Conservation (phyloP, 2,797 vertebrate genomes). For the Lepilemur septentrionalis region DNA sequence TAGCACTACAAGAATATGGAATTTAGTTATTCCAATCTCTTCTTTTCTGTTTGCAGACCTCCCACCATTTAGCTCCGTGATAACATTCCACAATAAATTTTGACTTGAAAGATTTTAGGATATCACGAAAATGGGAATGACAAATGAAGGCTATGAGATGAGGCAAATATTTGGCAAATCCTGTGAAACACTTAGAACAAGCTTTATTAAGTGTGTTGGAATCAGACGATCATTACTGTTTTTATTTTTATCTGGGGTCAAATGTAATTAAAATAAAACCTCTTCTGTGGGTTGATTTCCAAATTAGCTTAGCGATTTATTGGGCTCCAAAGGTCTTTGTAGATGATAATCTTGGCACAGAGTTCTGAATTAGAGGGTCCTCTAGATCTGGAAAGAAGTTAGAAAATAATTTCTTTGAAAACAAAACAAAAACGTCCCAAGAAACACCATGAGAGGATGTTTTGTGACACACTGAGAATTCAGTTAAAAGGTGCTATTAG, state of each 20-base stretch:
- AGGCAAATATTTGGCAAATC: slow-evolving; percentile 73
- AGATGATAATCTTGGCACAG: slow-evolving; percentile 56
- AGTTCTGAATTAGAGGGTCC: slow-evolving; percentile 57
- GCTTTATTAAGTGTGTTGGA: slow-evolving; percentile 67
- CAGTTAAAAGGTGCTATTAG: slow-evolving; percentile 25
- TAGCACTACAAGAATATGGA: slow-evolving; percentile 4
- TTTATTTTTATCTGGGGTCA: slow-evolving; percentile 76
- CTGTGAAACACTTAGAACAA: slow-evolving; percentile 55
- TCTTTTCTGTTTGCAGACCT: slow-evolving; percentile 50
- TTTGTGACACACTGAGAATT: slow-evolving; percentile 8
- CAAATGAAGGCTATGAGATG: slow-evolving; percentile 53
- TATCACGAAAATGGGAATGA: slow-evolving; percentile 70
- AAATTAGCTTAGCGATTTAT: slow-evolving; percentile 68
- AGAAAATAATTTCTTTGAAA: slow-evolving; percentile 66
- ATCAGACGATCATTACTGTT: slow-evolving; percentile 60
- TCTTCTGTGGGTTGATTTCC: slow-evolving; percentile 57
- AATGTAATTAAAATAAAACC: slow-evolving; percentile 73
- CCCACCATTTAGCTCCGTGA: slow-evolving; percentile 66
- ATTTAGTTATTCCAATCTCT: slow-evolving; percentile 60
- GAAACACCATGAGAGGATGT: slow-evolving; percentile 45
- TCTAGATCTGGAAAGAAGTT: slow-evolving; percentile 54
- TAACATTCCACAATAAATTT: slow-evolving; percentile 74
- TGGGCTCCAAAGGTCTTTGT: slow-evolving; percentile 66
- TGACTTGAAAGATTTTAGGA: slow-evolving; percentile 73
- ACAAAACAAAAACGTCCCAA: slow-evolving; percentile 39